Evolutionary conservation across 2,113 vertebrate species (phyloP).

Genomic region (Periophthalmodon schlosseri): DNA sequence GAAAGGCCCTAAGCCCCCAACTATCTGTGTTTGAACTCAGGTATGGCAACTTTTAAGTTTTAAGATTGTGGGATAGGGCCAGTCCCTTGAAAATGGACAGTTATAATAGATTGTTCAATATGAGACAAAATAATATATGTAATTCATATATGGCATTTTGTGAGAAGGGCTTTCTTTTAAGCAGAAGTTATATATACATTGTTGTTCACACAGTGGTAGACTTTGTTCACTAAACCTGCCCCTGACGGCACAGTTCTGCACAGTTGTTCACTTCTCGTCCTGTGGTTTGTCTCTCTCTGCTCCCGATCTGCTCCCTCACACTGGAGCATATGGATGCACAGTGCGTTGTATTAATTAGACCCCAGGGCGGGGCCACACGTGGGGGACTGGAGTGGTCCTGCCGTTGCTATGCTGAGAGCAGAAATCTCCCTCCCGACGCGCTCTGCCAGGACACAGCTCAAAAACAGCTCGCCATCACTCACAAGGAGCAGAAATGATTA

Average conservation of each 20-base stretch:
- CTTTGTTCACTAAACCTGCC: slow-evolving; percentile 9
- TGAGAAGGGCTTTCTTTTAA: too few species aligned
- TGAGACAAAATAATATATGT: too few species aligned
- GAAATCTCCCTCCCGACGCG: slow-evolving; percentile 31
- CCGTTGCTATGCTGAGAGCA: slow-evolving; percentile 50
- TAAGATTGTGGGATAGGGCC: too few species aligned
- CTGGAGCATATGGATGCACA: slow-evolving; percentile 71
- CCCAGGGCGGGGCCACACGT: slow-evolving; percentile 56
- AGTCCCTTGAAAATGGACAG: too few species aligned
- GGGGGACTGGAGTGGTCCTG: slow-evolving; percentile 35
- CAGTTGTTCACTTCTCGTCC: slow-evolving; percentile 14
- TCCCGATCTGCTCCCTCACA: slow-evolving; percentile 57
- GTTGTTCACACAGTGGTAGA: background rate
- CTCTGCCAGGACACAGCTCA: slow-evolving; percentile 18
- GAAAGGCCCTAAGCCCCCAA: too few species aligned
- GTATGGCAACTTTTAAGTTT: too few species aligned
- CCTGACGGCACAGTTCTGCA: background rate
- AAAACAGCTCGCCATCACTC: slow-evolving; percentile 9
- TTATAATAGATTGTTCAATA: too few species aligned
- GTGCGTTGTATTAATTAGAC: slow-evolving; percentile 73
- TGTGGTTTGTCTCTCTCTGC: slow-evolving; percentile 11
- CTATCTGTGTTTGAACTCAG: too few species aligned
- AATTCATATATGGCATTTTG: too few species aligned
- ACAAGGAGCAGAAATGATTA: slow-evolving; percentile 5
- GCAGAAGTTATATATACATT: background rate